A percentile compares a stretch with the other conserved stretches of the same genome.
phyloP scores from a whole-genome alignment of 2,113 vertebrate genomes.

The Macroglossus sobrinus region DNA sequence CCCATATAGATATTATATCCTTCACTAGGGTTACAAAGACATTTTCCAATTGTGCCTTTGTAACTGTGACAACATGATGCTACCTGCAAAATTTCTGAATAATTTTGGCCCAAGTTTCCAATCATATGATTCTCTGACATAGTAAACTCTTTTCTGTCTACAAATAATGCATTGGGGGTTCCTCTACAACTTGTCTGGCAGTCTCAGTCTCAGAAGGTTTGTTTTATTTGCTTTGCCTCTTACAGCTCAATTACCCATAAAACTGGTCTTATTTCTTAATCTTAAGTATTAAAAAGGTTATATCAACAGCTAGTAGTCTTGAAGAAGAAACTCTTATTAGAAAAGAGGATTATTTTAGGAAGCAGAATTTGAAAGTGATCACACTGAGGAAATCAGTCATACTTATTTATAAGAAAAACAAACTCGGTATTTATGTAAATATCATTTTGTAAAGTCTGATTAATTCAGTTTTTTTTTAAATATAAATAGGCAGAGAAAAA shows the following conservation, averaged over 20 bases:
- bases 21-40: neutral
- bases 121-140: neutral
- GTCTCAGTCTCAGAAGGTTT: neutral
- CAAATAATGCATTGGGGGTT: neutral
- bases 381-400: neutral
- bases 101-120: neutral
- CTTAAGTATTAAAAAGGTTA: neutral
- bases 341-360: neutral
- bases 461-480: neutral
- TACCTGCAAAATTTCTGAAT: neutral
- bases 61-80: neutral
- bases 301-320: neutral
- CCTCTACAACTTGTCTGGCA: neutral
- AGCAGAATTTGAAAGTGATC: neutral
- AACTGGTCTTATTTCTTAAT: neutral
- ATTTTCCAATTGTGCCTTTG: neutral
- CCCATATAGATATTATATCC: neutral
- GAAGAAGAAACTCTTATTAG: neutral
- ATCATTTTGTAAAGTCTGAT: neutral
- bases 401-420: constrained; percentile 2
- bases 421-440: neutral
- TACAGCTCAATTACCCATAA: neutral
- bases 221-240: neutral
- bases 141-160: neutral
- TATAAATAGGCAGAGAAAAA: neutral